These are phyloP conservation scores for Urocitellus parryii DNA, from an alignment of 2,113 vertebrate species.

Conservation along the genomic window DNA sequence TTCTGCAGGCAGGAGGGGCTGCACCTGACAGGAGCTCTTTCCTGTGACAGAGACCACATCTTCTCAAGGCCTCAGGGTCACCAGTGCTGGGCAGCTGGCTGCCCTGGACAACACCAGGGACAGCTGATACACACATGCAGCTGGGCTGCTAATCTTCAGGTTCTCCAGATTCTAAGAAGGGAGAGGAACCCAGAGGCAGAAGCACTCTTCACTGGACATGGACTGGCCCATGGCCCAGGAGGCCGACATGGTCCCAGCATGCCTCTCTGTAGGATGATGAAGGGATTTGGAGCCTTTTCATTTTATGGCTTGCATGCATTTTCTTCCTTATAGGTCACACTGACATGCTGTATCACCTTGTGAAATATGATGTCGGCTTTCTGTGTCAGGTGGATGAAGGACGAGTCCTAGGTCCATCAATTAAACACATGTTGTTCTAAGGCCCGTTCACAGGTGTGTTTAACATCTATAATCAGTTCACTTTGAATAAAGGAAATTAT, in stretches of 20 bases:
- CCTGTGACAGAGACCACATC: no score
- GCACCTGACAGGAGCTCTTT: not conserved
- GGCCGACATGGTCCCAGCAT: no score
- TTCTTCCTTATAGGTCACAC: not conserved
- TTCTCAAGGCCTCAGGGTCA: not conserved
- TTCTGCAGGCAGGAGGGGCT: not conserved
- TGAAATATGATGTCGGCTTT: not conserved
- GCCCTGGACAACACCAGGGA: not conserved
- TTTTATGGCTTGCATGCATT: not conserved
- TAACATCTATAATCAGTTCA: not conserved
- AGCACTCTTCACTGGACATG: not conserved
- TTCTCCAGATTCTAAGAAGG: not conserved
- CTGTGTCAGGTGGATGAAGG: not conserved
- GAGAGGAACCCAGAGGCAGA: no score
- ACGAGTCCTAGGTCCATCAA: not conserved
- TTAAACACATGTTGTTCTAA: not conserved
- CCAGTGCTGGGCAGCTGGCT: not conserved
- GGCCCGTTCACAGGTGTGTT: not conserved
- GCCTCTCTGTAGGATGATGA: not conserved
- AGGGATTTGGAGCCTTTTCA: not conserved
- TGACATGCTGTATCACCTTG: no score
- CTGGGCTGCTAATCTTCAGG: no score
- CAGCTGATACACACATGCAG: not conserved
- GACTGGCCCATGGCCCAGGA: accelerated
- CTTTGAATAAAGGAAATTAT: not conserved